Evolutionary conservation across 30 jellyfish, hydroid and myxozoan species (phyloP).

Genomic region (Pseudorhiza aurosa): DNA sequence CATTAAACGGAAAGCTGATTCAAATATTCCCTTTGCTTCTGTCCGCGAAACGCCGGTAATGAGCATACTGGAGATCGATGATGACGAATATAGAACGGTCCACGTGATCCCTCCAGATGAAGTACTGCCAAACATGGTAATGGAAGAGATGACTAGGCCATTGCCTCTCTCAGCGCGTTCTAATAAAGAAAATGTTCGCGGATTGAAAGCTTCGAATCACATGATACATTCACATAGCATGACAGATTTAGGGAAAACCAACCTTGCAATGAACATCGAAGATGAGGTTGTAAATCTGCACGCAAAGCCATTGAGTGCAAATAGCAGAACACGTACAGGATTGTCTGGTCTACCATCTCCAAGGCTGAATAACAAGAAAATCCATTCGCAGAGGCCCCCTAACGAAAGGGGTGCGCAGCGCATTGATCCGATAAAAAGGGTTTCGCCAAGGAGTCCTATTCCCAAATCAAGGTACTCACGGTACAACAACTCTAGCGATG

Average conservation of each 20-base stretch:
- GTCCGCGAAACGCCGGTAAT: slow-evolving; percentile 33
- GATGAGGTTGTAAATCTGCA: slow-evolving; percentile 42
- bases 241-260: slow-evolving; percentile 51
- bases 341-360: slow-evolving; percentile 66
- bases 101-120: slow-evolving; percentile 60
- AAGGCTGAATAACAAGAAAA: slow-evolving; percentile 28
- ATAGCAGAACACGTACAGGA: slow-evolving; percentile 63
- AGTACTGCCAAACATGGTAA: slow-evolving; percentile 64
- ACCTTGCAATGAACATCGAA: slow-evolving; percentile 59
- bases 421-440: slow-evolving; percentile 2
- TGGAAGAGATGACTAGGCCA: slow-evolving; percentile 13
- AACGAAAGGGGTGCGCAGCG: slow-evolving; percentile 18
- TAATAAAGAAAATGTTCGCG: slow-evolving; percentile 29
- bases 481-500: slow-evolving; percentile 46
- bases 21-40: slow-evolving; percentile 2
- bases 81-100: slow-evolving; percentile 54
- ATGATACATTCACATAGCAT: slow-evolving; percentile 64
- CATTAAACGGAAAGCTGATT: not conserved
- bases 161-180: slow-evolving; percentile 30
- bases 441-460: slow-evolving; percentile 62
- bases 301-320: slow-evolving; percentile 42
- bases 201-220: slow-evolving; percentile 9
- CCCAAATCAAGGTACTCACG: slow-evolving; percentile 63
- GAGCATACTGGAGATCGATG: slow-evolving; percentile 59
- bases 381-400: slow-evolving; percentile 1